Evolutionary conservation across 2,113 vertebrate genomes (phyloP).

Genomic region (Platysteira castanea): DNA sequence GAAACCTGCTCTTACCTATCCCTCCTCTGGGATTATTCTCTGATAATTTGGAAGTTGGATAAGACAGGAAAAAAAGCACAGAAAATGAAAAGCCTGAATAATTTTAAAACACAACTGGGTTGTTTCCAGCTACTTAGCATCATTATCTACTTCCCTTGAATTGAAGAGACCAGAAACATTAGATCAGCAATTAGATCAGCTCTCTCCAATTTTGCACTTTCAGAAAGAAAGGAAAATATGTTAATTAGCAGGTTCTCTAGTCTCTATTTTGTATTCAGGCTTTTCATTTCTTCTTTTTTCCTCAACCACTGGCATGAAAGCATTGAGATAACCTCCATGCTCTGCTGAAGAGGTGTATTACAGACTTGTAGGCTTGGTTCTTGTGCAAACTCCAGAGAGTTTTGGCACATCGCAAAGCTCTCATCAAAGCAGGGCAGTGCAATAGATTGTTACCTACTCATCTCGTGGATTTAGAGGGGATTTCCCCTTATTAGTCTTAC

Average conservation of each 20-base stretch:
- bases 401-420: not conserved
- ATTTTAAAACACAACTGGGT: not conserved
- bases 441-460: not conserved
- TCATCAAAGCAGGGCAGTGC: not conserved
- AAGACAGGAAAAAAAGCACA: not conserved
- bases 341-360: not conserved
- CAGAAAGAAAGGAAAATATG: slow-evolving; percentile 27
- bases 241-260: slow-evolving; percentile 11
- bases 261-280: not conserved
- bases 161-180: not conserved
- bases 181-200: slow-evolving; percentile 49
- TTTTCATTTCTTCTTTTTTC: slow-evolving; percentile 1
- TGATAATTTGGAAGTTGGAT: not conserved
- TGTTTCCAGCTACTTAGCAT: not conserved
- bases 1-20: not conserved
- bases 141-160: slow-evolving; percentile 4
- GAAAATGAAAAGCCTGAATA: not conserved
- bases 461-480: not conserved
- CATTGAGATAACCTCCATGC: not conserved
- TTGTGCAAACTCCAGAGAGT: not conserved
- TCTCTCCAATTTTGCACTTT: slow-evolving; percentile 13
- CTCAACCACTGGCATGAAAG: not conserved
- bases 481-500: not conserved
- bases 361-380: not conserved
- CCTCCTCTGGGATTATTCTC: not conserved